Conservation (phyloP, 2,888 invertebrate genomes). For the Lypha dubia region DNA sequence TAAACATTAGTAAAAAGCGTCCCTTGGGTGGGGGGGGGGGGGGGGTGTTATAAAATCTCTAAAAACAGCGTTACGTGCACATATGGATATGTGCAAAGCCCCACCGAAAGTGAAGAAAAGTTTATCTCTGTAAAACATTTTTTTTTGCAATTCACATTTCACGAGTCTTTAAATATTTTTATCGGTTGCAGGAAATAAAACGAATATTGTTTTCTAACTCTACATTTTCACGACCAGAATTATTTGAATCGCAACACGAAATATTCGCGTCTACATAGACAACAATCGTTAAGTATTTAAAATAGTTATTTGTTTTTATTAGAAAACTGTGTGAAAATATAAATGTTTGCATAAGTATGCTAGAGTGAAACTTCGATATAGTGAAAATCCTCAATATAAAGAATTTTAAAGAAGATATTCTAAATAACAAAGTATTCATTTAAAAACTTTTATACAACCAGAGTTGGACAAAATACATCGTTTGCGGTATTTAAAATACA, state of each 20-base stretch:
- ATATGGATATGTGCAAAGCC: no score
- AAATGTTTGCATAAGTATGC: slow-evolving; percentile 47
- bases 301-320: slow-evolving; percentile 44
- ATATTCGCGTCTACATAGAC: neutral
- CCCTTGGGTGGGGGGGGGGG: no score
- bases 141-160: neutral
- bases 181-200: neutral
- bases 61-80: no score
- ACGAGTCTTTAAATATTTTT: slow-evolving; percentile 1
- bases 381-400: no score
- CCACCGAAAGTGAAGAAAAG: neutral
- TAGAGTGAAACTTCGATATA: no score
- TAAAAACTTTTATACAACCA: no score
- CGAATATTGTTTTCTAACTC: neutral
- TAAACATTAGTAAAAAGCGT: no score
- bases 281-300: slow-evolving; percentile 25
- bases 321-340: slow-evolving; percentile 15
- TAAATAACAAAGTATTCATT: no score
- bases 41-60: no score
- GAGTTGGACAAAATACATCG: no score
- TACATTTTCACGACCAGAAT: slow-evolving; percentile 22
- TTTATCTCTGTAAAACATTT: slow-evolving; percentile 14
- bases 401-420: no score
- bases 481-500: no score
- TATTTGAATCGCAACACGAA: neutral